Conservation (phyloP, 30 jellyfish, hydroid and myxozoan species). For the Haliclystus octoradiatus region DNA sequence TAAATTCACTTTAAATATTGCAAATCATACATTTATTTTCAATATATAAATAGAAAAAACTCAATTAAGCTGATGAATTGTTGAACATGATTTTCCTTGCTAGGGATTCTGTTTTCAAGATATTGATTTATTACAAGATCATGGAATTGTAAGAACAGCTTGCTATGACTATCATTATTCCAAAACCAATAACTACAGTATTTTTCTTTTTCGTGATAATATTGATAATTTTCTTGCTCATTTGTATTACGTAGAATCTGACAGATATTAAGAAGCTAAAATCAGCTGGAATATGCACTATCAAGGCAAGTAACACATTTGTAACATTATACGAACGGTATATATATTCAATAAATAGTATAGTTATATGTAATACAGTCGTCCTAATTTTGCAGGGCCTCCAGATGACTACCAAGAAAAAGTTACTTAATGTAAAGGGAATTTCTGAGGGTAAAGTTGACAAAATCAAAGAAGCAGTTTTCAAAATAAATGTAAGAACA, state of each 20-base stretch:
- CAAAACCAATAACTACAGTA: not conserved
- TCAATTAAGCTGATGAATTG: too few relatives aligned
- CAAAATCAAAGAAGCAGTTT: slow-evolving; percentile 90
- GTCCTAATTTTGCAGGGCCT: slow-evolving; percentile 52
- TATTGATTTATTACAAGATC: slow-evolving; percentile 85
- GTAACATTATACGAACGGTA: not conserved
- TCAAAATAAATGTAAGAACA: slow-evolving; percentile 64
- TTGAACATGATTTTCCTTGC: not conserved
- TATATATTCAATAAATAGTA: too few relatives aligned
- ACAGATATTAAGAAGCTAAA: slow-evolving; percentile 93
- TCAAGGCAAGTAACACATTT: slow-evolving; percentile 40
- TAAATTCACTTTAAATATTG: not conserved
- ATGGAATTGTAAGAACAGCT: slow-evolving; percentile 84
- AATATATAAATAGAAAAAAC: too few relatives aligned
- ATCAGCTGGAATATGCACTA: slow-evolving; percentile 94
- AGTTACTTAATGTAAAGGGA: slow-evolving; percentile 68
- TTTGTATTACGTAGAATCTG: too few relatives aligned
- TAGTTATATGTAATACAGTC: too few relatives aligned
- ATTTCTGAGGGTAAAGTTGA: slow-evolving; percentile 97
- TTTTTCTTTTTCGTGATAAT: too few relatives aligned
- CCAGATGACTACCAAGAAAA: slow-evolving; percentile 90
- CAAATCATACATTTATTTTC: too few relatives aligned
- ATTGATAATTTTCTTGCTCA: too few relatives aligned
- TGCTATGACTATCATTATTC: not conserved
- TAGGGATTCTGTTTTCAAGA: slow-evolving; percentile 88